Base-by-base conservation (phyloP, 2,113 vertebrate genomes). In the Triplophysa dalaica region DNA sequence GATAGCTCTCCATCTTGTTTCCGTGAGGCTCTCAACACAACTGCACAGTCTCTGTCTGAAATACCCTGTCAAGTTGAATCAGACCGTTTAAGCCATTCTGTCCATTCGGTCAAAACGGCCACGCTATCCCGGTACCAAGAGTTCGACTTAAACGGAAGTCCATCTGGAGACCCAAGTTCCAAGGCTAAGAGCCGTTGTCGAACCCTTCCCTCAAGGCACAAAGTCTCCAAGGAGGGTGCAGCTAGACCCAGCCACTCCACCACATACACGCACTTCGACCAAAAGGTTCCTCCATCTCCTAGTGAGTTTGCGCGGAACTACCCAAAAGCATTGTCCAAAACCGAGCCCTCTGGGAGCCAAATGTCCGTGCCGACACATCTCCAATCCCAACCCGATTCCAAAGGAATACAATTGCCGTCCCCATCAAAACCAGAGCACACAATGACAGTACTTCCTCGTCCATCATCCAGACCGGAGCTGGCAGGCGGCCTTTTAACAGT, bases 141-240 rank as follows among this genome's bases (percentile, higher is more conserved):
- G 26, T 33, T 81, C 22, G 22, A 68, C 4, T 14, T 38, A 2
- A 62, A 77, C 2, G 52, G 24, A 21, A 73, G 78, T 38, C 61
- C 78, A 61, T 38, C 48, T 70, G 58, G 6, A 38, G 60, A 78
- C 12, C 79, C 64, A 45, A n/a, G 14, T 19, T 52, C 13, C 26
- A 91, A 82, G 52, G 70, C 76, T 10, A 90, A 90, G 83, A 77
- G 82, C 68, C 91, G 91, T 56, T 92, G 91, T 82, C 92, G 83
- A 84, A 93, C 92, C 78, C 89, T 93, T 88, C 92, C 92, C 80
- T 87, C 91, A 62, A 88, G 82, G 66, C 87, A 89, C 74, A 84
- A 61, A 86, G 89, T 45, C 11, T 50, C 83, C 4, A 87, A 85
- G 75, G 87, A 86, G 79, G 86, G 86, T 79, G 79, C 90, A 77